Conservation (phyloP, 2,888 invertebrate genomes). For the Gnatocerus cornutus region DNA sequence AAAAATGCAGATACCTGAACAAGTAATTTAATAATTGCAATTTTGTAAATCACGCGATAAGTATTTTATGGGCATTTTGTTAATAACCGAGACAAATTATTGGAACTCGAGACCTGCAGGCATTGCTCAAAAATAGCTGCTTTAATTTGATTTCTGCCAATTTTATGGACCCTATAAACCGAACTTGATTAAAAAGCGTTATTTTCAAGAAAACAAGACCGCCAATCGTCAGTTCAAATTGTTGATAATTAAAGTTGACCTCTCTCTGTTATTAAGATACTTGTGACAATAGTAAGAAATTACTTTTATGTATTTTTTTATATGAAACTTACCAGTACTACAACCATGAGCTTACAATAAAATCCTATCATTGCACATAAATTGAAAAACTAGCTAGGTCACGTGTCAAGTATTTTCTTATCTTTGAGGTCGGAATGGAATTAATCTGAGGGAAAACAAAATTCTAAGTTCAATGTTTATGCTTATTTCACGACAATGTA, state of each 20-base stretch:
- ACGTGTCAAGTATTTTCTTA: constrained; percentile 34
- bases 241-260: constrained; percentile 38
- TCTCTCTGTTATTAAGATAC: constrained; percentile 35
- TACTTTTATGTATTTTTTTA: constrained; percentile 17
- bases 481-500: constrained; percentile 11
- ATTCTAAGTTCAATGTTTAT: constrained; percentile 23
- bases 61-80: too few relatives aligned
- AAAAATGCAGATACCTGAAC: too few relatives aligned
- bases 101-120: too few relatives aligned
- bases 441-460: constrained; percentile 36
- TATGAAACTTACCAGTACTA: constrained; percentile 25
- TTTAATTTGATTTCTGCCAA: too few relatives aligned
- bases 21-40: too few relatives aligned
- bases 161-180: too few relatives aligned
- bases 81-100: too few relatives aligned
- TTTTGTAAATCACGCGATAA: too few relatives aligned
- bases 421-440: constrained; percentile 28
- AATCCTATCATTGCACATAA: constrained; percentile 39
- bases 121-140: too few relatives aligned
- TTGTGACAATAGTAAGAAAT: constrained; percentile 4
- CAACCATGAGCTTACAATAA: constrained; percentile 24
- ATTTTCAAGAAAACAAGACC: neutral
- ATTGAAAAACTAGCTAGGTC: constrained; percentile 23
- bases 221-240: constrained; percentile 31
- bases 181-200: too few relatives aligned